Base-by-base conservation (phyloP, 2,113 vertebrate genomes). In the Porphyrio hochstetteri region DNA sequence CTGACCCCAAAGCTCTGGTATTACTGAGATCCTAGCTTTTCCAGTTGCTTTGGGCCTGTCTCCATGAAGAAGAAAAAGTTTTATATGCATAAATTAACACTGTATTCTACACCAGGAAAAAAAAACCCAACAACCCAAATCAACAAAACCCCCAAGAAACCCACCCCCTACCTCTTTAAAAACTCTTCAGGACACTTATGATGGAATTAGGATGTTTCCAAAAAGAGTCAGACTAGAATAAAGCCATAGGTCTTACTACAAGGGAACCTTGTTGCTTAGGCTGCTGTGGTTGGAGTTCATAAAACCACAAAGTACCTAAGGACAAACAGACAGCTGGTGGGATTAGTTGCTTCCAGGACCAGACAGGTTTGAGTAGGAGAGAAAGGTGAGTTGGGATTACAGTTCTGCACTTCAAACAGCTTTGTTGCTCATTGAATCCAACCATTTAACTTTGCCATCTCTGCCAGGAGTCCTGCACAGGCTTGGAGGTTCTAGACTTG, bases 1-100 rank as follows among this genome's bases (percentile, higher is more conserved):
- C 48, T 61, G n/a, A 67, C n/a, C 11, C 29, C 64, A 53, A 4
- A 91, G 59, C 44, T 74, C 46, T 40, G 64, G 0, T 48, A 6
- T 57, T 61, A 33, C 63, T 18, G 46, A 70, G 19, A 16, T 79
- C 84, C 19, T 77, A 1, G 63, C 24, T 23, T 57, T 85, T 63
- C 28, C 28, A 27, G 23, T 55, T 67, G 12, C 8, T 67, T 82
- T 67, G 40, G 14, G 12, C 36, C 56, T 89, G 40, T 6, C 16
- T 70, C 35, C 23, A 25, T 36, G 13, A 5, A 44, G 56, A 11
- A 85, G 16, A 68, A 50, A 5, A 71, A 44, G 13, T 65, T 94
- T 86, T 83, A 36, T 16, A 36, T 4, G 0, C 5, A 4, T 56
- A 53, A 77, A 33, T 59, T 10, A 61, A 59, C 1, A 24, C 0